Conservation (phyloP, 2,797 vertebrate genomes). For the Enteromius trimaculatus region DNA sequence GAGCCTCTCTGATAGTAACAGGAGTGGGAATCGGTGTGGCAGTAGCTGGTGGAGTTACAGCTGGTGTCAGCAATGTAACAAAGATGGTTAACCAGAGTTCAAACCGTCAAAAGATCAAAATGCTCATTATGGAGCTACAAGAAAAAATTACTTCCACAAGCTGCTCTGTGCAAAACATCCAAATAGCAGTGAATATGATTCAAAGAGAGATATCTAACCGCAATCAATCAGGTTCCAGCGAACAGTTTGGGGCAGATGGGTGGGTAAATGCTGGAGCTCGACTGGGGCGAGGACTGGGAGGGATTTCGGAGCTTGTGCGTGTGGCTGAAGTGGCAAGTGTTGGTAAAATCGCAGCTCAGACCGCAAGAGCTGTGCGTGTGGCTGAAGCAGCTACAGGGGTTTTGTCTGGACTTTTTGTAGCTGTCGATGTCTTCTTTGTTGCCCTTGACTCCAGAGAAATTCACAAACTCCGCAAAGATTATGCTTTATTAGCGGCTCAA, state of each 20-base stretch:
- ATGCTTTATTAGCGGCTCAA: not conserved
- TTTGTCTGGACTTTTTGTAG: constrained; percentile 72
- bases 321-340: not conserved
- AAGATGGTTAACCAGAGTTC: constrained; percentile 70
- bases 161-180: constrained; percentile 62
- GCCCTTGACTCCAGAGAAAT: constrained; percentile 74
- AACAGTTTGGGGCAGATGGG: not conserved
- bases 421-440: constrained; percentile 75
- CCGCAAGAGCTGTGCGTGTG: constrained; percentile 68
- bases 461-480: constrained; percentile 64
- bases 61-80: constrained; percentile 72
- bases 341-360: constrained; percentile 63
- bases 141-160: constrained; percentile 70
- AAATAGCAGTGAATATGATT: not conserved
- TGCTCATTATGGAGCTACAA: constrained; percentile 73
- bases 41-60: constrained; percentile 72
- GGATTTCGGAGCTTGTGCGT: not conserved
- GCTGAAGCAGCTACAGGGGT: constrained; percentile 70
- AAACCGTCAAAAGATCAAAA: constrained; percentile 68
- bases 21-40: constrained; percentile 72
- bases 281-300: constrained; percentile 2
- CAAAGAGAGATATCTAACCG: not conserved
- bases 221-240: not conserved
- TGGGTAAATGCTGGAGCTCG: not conserved
- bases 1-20: constrained; percentile 73